These are phyloP conservation scores for Psilopogon haemacephalus DNA, from an alignment of 2,113 vertebrate genomes.

Conservation along the genomic window DNA sequence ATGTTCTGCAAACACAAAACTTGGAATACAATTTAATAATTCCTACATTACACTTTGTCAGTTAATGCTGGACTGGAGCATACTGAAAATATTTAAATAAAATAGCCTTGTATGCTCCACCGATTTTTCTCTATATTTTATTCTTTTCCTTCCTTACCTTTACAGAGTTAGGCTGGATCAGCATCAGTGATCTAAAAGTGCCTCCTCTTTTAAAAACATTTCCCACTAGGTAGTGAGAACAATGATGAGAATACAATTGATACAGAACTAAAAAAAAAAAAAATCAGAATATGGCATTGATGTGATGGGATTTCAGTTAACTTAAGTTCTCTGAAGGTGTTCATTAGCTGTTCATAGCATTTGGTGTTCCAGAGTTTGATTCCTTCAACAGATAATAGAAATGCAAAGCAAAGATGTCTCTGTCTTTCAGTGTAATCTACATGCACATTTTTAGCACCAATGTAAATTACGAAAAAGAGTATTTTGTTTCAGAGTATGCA, in stretches of 20 bases:
- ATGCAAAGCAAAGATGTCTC: background rate
- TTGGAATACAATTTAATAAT: background rate
- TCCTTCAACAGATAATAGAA: conserved; percentile 4
- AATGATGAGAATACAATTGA: background rate
- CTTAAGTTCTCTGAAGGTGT: background rate
- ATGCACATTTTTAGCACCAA: background rate
- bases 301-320: background rate
- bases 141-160: background rate
- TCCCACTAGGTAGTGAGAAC: background rate
- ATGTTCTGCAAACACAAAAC: background rate
- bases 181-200: background rate
- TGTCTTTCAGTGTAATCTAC: background rate
- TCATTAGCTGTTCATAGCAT: background rate
- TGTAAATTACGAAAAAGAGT: background rate
- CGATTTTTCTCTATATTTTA: background rate
- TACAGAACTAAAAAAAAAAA: background rate
- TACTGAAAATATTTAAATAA: background rate
- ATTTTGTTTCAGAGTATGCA: background rate
- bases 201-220: background rate
- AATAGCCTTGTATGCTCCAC: background rate
- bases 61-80: background rate
- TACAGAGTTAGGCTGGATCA: background rate
- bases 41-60: background rate
- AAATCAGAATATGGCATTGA: background rate
- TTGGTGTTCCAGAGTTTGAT: background rate